These are phyloP conservation scores for Siniperca undulata DNA, from an alignment of 2,797 vertebrate genomes.

Conservation along the genomic window DNA sequence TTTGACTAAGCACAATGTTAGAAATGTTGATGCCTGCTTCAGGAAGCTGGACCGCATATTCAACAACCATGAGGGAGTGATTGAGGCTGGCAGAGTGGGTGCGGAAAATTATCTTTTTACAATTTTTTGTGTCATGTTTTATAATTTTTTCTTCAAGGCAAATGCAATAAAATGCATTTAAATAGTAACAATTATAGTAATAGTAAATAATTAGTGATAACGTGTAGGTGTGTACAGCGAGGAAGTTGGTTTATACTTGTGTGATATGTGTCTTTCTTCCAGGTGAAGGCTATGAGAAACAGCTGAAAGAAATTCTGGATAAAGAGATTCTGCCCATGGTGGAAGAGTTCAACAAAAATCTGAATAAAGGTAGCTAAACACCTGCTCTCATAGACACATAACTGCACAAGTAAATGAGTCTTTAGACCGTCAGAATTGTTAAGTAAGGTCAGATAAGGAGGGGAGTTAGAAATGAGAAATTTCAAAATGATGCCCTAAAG, in stretches of 20 bases:
- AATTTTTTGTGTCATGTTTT: background rate
- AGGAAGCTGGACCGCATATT: slow-evolving; percentile 74
- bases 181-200: background rate
- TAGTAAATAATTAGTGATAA: background rate
- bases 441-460: slow-evolving; percentile 46
- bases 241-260: background rate
- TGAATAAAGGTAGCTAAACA: slow-evolving; percentile 64
- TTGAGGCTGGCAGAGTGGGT: slow-evolving; percentile 83
- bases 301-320: slow-evolving; percentile 76
- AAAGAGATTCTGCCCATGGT: slow-evolving; percentile 74
- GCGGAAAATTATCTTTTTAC: slow-evolving; percentile 11
- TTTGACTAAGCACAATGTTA: slow-evolving; percentile 47
- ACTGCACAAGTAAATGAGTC: slow-evolving; percentile 34
- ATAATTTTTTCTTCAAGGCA: background rate
- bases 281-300: slow-evolving; percentile 79
- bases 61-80: slow-evolving; percentile 67
- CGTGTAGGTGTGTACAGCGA: background rate
- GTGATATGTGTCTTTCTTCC: slow-evolving; percentile 38
- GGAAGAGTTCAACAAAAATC: slow-evolving; percentile 73
- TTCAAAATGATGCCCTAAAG: slow-evolving; percentile 68
- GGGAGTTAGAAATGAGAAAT: slow-evolving; percentile 48
- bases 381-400: slow-evolving; percentile 27
- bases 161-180: background rate
- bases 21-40: slow-evolving; percentile 78
- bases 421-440: slow-evolving; percentile 37